These are phyloP conservation scores for Endomychus coccineus DNA, from an alignment of 2,888 invertebrate genomes.

Conservation along the genomic window DNA sequence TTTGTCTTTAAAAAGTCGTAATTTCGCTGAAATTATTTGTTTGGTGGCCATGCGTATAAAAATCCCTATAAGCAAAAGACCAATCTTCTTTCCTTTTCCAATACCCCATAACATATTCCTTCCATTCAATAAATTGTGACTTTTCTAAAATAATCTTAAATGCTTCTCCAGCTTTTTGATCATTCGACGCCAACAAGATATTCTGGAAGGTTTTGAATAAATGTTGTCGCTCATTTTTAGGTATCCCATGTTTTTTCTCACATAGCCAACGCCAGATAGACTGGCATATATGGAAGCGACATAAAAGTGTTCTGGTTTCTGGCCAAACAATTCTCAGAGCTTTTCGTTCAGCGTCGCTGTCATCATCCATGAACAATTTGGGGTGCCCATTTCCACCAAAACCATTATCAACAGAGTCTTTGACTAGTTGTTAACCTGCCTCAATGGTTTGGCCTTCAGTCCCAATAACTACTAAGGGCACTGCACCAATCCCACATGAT, in stretches of 20 bases:
- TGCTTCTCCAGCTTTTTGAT: conserved; percentile 3
- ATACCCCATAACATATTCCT: conserved; percentile 5
- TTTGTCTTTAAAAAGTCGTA: conserved; percentile 6
- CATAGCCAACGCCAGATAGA: no score
- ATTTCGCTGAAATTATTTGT: conserved; percentile 6
- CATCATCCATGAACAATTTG: conserved; percentile 3
- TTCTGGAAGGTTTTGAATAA: conserved; percentile 5
- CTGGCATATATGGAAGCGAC: conserved; percentile 6
- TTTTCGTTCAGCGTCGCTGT: conserved; percentile 4
- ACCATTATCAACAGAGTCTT: conserved; percentile 2
- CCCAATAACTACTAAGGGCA: conserved; percentile 4
- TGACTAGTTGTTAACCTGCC: conserved; percentile 4
- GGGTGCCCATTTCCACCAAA: conserved; percentile 6
- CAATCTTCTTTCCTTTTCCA: conserved; percentile 6
- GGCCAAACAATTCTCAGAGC: conserved; percentile 6
- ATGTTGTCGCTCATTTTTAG: conserved; percentile 5
- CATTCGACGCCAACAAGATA: conserved; percentile 6
- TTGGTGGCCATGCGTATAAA: conserved; percentile 4
- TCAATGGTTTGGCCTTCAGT: conserved; percentile 6
- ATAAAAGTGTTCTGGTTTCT: conserved; percentile 6
- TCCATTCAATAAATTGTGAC: conserved; percentile 6
- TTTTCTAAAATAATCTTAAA: conserved; percentile 5
- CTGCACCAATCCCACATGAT: conserved; percentile 5
- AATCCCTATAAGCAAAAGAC: conserved; percentile 4
- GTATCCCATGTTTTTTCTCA: conserved; percentile 5